A percentile compares a stretch with the other conserved stretches of the same genome.
phyloP scores from a whole-genome alignment of 2,888 invertebrate genomes.

The Drosophila mayaguana region DNA sequence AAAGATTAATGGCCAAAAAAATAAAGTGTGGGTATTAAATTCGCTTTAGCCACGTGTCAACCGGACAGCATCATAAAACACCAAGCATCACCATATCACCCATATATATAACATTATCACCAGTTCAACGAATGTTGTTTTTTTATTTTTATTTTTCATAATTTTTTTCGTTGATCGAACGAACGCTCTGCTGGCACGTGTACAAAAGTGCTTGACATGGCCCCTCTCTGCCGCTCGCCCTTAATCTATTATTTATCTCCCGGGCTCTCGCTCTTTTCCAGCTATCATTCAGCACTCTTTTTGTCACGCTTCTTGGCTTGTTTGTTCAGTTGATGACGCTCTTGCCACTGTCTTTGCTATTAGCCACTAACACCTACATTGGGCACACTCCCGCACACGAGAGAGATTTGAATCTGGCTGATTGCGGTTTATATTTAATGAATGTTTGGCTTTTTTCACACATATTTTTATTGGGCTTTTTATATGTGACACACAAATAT shows the following conservation, averaged over 20 bases:
- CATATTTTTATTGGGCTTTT: slow-evolving; percentile 4
- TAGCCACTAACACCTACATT: slow-evolving; percentile 64
- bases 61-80: slow-evolving; percentile 36
- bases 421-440: slow-evolving; percentile 52
- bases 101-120: slow-evolving; percentile 37
- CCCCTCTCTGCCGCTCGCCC: background rate
- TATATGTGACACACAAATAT: slow-evolving; percentile 22
- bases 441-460: slow-evolving; percentile 39
- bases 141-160: background rate
- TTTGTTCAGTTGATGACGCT: slow-evolving; percentile 55
- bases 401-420: slow-evolving; percentile 31
- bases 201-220: slow-evolving; percentile 7
- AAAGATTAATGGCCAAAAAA: slow-evolving; percentile 44
- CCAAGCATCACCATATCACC: slow-evolving; percentile 25
- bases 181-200: slow-evolving; percentile 40
- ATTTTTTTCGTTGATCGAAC: slow-evolving; percentile 37
- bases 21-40: slow-evolving; percentile 60
- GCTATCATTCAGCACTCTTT: background rate
- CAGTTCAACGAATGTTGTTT: slow-evolving; percentile 34
- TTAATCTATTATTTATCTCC: slow-evolving; percentile 1
- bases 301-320: slow-evolving; percentile 30
- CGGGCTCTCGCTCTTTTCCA: slow-evolving; percentile 1
- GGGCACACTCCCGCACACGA: slow-evolving; percentile 23
- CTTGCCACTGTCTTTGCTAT: slow-evolving; percentile 54
- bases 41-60: slow-evolving; percentile 65